These are phyloP conservation scores for Amitus sp. DNA, from an alignment of 2,888 invertebrate genomes.

Conservation along the genomic window DNA sequence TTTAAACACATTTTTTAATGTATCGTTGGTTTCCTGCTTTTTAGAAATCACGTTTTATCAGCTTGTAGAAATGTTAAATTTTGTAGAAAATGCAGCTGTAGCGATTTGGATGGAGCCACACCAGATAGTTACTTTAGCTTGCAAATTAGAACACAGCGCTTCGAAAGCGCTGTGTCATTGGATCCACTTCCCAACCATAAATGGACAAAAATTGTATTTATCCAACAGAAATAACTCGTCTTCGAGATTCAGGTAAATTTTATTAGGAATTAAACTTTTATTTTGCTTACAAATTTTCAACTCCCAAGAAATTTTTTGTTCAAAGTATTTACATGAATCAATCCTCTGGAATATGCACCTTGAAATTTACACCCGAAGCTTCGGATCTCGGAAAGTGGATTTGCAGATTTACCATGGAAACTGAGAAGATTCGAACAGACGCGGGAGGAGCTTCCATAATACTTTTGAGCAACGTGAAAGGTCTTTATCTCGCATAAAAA, in stretches of 20 bases:
- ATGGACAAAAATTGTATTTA: slow-evolving; percentile 47
- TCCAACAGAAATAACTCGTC: slow-evolving; percentile 41
- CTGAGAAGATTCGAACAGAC: slow-evolving; percentile 45
- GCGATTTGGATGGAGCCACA: slow-evolving; percentile 58
- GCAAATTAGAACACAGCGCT: slow-evolving; percentile 50
- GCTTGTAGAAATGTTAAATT: slow-evolving; percentile 32
- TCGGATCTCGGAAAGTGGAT: slow-evolving; percentile 60
- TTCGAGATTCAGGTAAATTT: slow-evolving; percentile 44
- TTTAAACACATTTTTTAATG: too few relatives aligned
- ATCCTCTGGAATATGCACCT: slow-evolving; percentile 55
- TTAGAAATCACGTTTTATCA: slow-evolving; percentile 15
- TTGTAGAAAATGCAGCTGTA: slow-evolving; percentile 56
- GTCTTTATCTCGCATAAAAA: slow-evolving; percentile 42
- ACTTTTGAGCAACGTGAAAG: slow-evolving; percentile 50
- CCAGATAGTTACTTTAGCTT: slow-evolving; percentile 59
- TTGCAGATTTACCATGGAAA: slow-evolving; percentile 53
- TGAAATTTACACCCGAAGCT: slow-evolving; percentile 56
- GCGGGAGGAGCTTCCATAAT: slow-evolving; percentile 56
- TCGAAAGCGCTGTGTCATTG: slow-evolving; percentile 55
- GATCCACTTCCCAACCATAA: too few relatives aligned
- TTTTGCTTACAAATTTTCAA: too few relatives aligned
- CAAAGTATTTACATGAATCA: slow-evolving; percentile 54
- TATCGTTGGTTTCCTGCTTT: too few relatives aligned
- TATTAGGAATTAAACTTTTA: too few relatives aligned
- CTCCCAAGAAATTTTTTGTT: too few relatives aligned